A percentile compares a stretch with the other conserved stretches of the same genome.
phyloP scores from a whole-genome alignment of 2,797 vertebrate species.

The Tamandua tetradactyla region DNA sequence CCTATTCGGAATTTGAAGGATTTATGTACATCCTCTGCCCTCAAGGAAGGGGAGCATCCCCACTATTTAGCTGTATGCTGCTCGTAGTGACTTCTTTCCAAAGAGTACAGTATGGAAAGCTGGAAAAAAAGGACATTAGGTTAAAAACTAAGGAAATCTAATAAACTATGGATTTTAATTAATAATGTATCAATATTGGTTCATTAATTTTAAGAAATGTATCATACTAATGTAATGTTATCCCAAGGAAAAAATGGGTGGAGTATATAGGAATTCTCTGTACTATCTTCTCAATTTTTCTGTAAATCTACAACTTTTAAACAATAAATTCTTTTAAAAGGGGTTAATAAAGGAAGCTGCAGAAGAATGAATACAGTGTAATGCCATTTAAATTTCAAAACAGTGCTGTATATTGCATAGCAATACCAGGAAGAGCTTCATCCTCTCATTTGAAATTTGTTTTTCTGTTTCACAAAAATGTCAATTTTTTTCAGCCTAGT shows the following conservation, averaged over 20 bases:
- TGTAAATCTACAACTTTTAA: conserved; percentile 35
- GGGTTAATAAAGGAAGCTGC: neutral
- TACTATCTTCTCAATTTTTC: conserved; percentile 47
- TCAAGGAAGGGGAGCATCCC: neutral
- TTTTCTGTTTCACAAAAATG: conserved; percentile 53
- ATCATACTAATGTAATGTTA: conserved; percentile 6
- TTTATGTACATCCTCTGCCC: neutral
- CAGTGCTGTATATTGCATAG: neutral
- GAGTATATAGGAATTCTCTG: neutral
- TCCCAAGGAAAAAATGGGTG: neutral
- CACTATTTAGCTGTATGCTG: conserved; percentile 12
- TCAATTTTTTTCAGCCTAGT: conserved; percentile 4
- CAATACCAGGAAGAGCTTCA: conserved; percentile 10
- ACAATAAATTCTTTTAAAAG: conserved; percentile 43
- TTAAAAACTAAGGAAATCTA: conserved; percentile 34
- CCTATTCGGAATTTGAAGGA: neutral
- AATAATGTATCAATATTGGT: conserved; percentile 8
- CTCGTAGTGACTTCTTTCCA: conserved; percentile 36
- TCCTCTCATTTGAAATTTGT: conserved; percentile 12
- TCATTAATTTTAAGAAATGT: conserved; percentile 19
- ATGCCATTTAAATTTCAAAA: conserved; percentile 48
- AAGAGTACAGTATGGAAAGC: conserved; percentile 45
- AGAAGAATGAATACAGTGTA: neutral
- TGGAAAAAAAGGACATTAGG: neutral
- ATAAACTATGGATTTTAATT: conserved; percentile 40